Conservation (phyloP, 2,797 vertebrate genomes). For the Anguilla anguilla region DNA sequence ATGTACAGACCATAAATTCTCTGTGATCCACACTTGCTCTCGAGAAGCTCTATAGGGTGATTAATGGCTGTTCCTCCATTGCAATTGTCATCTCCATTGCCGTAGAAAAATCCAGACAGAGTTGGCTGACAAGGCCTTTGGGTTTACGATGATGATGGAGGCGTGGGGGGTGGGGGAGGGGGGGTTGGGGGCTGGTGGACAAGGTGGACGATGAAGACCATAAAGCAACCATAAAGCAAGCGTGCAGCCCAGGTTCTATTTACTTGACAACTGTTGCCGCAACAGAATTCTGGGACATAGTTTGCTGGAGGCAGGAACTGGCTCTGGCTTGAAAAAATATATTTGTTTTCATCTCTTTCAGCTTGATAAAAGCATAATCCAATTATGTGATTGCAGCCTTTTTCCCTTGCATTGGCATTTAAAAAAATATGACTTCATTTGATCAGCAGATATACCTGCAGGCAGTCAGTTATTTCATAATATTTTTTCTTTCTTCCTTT, state of each 20-base stretch:
- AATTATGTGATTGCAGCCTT: background rate
- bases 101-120: background rate
- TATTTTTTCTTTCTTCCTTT: background rate
- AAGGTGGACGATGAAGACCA: background rate
- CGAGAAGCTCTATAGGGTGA: background rate
- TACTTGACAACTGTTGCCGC: background rate
- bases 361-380: slow-evolving; percentile 15
- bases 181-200: no score
- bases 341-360: background rate
- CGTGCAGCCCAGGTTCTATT: background rate
- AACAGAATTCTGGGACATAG: background rate
- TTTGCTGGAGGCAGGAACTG: background rate
- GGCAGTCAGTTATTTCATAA: background rate
- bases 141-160: background rate
- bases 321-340: background rate
- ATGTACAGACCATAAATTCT: slow-evolving; percentile 8
- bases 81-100: background rate
- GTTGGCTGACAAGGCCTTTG: background rate
- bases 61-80: background rate
- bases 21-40: background rate
- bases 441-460: background rate
- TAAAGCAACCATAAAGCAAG: background rate
- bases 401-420: background rate
- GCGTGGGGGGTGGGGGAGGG: background rate
- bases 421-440: background rate